A percentile compares a stretch with the other conserved stretches of the same genome.
These are phyloP conservation scores for Drosophila yooni DNA, from an alignment of 2,888 invertebrate genomes.

Conservation along the genomic window DNA sequence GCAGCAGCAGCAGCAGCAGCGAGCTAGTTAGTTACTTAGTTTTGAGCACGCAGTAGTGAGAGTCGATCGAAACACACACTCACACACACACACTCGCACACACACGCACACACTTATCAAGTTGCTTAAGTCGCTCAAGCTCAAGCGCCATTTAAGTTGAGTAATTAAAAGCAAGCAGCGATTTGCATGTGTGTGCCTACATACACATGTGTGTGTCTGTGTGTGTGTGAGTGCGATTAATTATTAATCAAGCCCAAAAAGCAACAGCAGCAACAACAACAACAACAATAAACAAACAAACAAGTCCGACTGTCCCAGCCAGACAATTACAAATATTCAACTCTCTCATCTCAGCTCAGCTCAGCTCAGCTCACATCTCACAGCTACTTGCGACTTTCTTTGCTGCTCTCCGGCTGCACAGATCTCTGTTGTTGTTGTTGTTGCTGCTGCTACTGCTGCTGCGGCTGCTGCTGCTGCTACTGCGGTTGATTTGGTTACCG, in stretches of 20 bases:
- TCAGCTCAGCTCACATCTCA: slow-evolving; percentile 4
- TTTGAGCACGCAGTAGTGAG: slow-evolving; percentile 74
- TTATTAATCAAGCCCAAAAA: slow-evolving; percentile 78
- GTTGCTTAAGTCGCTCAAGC: slow-evolving; percentile 80
- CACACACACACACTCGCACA: slow-evolving; percentile 25
- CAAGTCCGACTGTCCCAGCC: slow-evolving; percentile 66
- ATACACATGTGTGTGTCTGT: slow-evolving; percentile 1
- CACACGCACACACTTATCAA: slow-evolving; percentile 48
- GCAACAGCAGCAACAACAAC: slow-evolving; percentile 57
- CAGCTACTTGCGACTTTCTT: slow-evolving; percentile 49
- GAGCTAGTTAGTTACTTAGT: slow-evolving; percentile 78
- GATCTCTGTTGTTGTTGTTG: slow-evolving; percentile 19
- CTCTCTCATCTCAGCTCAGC: slow-evolving; percentile 38
- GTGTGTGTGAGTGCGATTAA: slow-evolving; percentile 65
- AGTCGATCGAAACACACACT: slow-evolving; percentile 67
- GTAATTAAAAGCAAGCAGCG: slow-evolving; percentile 74
- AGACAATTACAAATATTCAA: slow-evolving; percentile 72
- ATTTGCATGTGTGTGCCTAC: slow-evolving; percentile 63
- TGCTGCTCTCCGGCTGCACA: slow-evolving; percentile 46
- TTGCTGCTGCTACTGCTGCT: slow-evolving; percentile 1
- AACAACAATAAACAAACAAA: slow-evolving; percentile 69
- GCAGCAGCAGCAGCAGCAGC: slow-evolving; percentile 42
- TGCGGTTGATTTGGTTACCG: slow-evolving; percentile 42
- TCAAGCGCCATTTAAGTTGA: slow-evolving; percentile 80
- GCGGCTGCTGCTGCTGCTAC: slow-evolving; percentile 13